Base-by-base conservation (phyloP, 2,113 vertebrate genomes). In the Serilophus lunatus region DNA sequence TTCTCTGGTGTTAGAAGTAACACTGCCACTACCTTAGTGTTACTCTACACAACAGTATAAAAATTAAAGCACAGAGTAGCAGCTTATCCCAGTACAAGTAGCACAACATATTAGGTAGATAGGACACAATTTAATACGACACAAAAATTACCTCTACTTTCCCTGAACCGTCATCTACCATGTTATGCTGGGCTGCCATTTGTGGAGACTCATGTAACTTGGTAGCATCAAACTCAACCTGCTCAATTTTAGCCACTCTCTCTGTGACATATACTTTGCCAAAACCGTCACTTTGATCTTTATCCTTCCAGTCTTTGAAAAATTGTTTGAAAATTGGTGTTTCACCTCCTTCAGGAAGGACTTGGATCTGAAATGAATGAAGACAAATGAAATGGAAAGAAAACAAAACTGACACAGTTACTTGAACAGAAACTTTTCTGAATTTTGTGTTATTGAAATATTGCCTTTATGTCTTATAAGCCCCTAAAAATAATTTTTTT, bases 271-370 rank as follows among this genome's bases (percentile, higher is more conserved):
- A 98, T 0, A 99, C 98, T 96, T 98, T 98, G 47, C 99, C 99
- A 0, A 99, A 98, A 40, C 99, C 99, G 40, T 98, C 96, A 1
- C 98, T 99, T 97, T 99, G 98, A 93, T 99, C 97, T 88, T 95
- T 98, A 26, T 98, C 99, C 89, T 93, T 99, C 99, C 99, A 99
- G 94, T 98, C 96, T 65, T 91, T 97, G 96, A 99, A 99, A 97
- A 99, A 99, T 77, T 99, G 99, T 91, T 98, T 99, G 95, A 99
- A 99, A 94, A 98, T 98, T 72, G 99, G 98, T 0, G 98, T 99
- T 97, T 99, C 99, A 11, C 99, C 99, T 77, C 98, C 99, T 96
- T 99, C 98, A 0, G 99, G 99, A 82, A 99, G 98, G 47, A 99
- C 98, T 95, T 99, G 99, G 96, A 99, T 99, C 99, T 99, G 97